Base-by-base conservation (phyloP, 2,888 invertebrate genomes). In the Troides helena region DNA sequence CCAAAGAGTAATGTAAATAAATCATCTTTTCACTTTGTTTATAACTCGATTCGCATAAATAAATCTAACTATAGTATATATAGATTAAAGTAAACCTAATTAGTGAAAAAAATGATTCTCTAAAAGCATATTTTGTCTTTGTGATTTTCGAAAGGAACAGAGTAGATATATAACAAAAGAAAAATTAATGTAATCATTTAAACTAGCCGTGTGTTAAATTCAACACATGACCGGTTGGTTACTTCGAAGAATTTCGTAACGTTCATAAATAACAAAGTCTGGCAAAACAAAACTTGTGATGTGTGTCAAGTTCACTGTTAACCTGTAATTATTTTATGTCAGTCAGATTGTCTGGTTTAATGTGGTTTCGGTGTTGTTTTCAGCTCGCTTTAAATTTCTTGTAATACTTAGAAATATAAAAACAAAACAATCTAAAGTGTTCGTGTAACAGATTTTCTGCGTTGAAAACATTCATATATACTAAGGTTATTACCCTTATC, bases 301-400 rank as follows among this genome's bases (percentile, higher is more conserved):
- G 57, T 77, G 69, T 77, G 78, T 78, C 78, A 78, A 78, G 77
- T 76, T 77, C 76, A 71, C 57, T 61, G 65, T 63, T 71, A 73
- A 73, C 70, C 68, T 21, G 67, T 76, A 77, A 79, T 79, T 77
- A 76, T 76, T 78, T 79, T 76, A 75, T 71, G 72, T 67, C 70
- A 64, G 65, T 65, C 72, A 69, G 72, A 57, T 56, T 65, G 74
- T 72, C 60, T 66, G 62, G 61, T 73, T 74, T 77, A 74, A 75
- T 74, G 73, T 72, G 70, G 69, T 71, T 72, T 46, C 14, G 2
- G 10, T 5, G 2, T 50, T 14, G 2, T 17, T 17, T 50, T 50
- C 50, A 50, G 18, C 17, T 2, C 18, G 18, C 17, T 14, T 62
- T 62, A 12, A 50, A 1, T n/a, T 46, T 17, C 25, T 25, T 46